A percentile compares a stretch with the other conserved stretches of the same genome.
Conservation (phyloP, 2,888 invertebrate species). For the Drosophila seclusa region DNA sequence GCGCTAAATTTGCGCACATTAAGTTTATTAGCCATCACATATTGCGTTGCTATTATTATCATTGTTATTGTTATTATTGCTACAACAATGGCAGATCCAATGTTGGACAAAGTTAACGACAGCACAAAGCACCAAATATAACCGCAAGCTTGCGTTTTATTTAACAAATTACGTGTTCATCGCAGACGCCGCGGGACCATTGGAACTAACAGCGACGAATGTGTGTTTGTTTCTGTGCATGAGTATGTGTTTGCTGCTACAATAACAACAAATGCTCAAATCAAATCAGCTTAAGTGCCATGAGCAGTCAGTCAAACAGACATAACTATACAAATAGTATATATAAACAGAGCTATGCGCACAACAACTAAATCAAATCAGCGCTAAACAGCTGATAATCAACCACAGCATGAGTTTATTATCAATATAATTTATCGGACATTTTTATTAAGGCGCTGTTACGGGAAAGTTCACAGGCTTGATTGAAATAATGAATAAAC, state of each 20-base stretch:
- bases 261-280: slow-evolving; percentile 47
- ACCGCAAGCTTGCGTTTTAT: slow-evolving; percentile 77
- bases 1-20: slow-evolving; percentile 69
- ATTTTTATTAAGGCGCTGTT: not conserved
- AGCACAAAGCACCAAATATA: slow-evolving; percentile 57
- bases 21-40: slow-evolving; percentile 65
- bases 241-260: slow-evolving; percentile 15
- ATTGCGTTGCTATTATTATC: slow-evolving; percentile 58
- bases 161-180: slow-evolving; percentile 72
- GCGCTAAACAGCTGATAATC: slow-evolving; percentile 28
- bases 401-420: slow-evolving; percentile 36
- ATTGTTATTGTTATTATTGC: slow-evolving; percentile 49
- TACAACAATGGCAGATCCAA: slow-evolving; percentile 35
- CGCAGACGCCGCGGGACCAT: slow-evolving; percentile 44
- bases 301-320: slow-evolving; percentile 59
- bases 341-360: slow-evolving; percentile 14
- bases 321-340: slow-evolving; percentile 44
- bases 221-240: slow-evolving; percentile 3
- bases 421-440: not conserved
- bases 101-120: slow-evolving; percentile 65
- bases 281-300: slow-evolving; percentile 67
- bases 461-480: not conserved
- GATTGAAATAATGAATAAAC: not conserved
- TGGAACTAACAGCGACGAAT: slow-evolving; percentile 22
- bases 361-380: slow-evolving; percentile 56